These are phyloP conservation scores for Chrysodeixis includens DNA, from an alignment of 2,888 invertebrate genomes.

Conservation along the genomic window DNA sequence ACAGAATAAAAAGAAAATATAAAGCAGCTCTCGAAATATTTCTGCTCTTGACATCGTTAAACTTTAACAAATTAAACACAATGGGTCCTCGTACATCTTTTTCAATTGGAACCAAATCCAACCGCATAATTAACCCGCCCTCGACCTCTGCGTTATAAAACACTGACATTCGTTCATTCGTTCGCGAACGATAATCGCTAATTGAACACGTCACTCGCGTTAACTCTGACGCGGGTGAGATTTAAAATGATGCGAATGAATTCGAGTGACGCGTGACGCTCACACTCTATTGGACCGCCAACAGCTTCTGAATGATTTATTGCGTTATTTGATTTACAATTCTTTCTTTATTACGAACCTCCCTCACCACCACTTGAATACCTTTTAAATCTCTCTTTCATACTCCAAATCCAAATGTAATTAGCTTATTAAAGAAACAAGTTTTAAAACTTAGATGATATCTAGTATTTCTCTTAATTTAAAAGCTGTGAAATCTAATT, in stretches of 20 bases:
- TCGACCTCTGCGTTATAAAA: slow-evolving; percentile 32
- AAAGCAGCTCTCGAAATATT: background rate
- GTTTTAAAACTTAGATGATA: background rate
- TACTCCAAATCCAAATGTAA: background rate
- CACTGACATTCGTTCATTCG: slow-evolving; percentile 25
- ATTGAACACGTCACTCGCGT: slow-evolving; percentile 57
- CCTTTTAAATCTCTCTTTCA: background rate
- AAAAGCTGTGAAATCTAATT: slow-evolving; percentile 5
- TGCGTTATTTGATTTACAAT: slow-evolving; percentile 2
- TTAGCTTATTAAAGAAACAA: background rate
- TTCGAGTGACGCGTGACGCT: slow-evolving; percentile 27
- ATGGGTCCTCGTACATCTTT: slow-evolving; percentile 9
- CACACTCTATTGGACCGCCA: slow-evolving; percentile 25
- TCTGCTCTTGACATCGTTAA: background rate
- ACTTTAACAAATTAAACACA: background rate
- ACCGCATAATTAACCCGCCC: slow-evolving; percentile 24
- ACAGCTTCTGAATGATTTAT: slow-evolving; percentile 40
- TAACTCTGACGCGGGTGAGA: slow-evolving; percentile 39
- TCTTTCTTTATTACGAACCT: background rate
- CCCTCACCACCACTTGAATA: background rate
- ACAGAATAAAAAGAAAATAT: background rate
- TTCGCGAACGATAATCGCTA: slow-evolving; percentile 52
- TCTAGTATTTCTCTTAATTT: background rate
- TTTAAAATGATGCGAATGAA: slow-evolving; percentile 50
- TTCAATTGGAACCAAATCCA: slow-evolving; percentile 21